A percentile compares a stretch with the other conserved stretches of the same genome.
Conservation (phyloP, 2,797 vertebrate genomes). For the Hafferia zeledoni region DNA sequence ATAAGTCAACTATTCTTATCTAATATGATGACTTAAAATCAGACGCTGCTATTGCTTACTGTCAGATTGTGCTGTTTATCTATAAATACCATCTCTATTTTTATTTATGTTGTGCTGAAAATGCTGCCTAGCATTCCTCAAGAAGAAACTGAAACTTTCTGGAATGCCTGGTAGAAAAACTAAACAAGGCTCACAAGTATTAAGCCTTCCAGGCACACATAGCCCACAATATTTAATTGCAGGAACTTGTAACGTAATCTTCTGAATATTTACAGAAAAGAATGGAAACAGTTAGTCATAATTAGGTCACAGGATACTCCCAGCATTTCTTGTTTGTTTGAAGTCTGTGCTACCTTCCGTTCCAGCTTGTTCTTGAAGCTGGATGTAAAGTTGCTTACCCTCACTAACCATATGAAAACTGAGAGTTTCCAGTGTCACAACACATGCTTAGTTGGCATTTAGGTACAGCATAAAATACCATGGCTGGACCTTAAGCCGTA, state of each 20-base stretch:
- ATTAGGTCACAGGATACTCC: conserved; percentile 2
- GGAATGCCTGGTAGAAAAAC: background rate
- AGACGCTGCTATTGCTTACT: background rate
- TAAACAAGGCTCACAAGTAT: background rate
- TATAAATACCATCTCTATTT: background rate
- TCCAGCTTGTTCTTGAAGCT: background rate
- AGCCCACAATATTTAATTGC: background rate
- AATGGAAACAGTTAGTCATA: background rate
- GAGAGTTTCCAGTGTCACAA: background rate
- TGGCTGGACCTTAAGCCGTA: background rate
- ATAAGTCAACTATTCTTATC: background rate
- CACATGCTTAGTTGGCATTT: background rate
- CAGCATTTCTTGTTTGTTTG: conserved; percentile 6
- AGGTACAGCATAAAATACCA: background rate
- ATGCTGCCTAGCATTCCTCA: background rate
- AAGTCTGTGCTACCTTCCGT: background rate
- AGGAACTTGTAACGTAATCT: background rate
- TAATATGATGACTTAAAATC: background rate
- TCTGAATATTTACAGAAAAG: background rate
- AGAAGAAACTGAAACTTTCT: background rate
- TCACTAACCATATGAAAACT: background rate
- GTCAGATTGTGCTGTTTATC: conserved; percentile 6
- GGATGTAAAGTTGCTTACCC: background rate
- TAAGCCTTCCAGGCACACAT: background rate
- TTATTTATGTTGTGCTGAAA: conserved; percentile 7